phyloP scores from a whole-genome alignment of 2,113 vertebrate species.

The Mesocricetus auratus region DNA sequence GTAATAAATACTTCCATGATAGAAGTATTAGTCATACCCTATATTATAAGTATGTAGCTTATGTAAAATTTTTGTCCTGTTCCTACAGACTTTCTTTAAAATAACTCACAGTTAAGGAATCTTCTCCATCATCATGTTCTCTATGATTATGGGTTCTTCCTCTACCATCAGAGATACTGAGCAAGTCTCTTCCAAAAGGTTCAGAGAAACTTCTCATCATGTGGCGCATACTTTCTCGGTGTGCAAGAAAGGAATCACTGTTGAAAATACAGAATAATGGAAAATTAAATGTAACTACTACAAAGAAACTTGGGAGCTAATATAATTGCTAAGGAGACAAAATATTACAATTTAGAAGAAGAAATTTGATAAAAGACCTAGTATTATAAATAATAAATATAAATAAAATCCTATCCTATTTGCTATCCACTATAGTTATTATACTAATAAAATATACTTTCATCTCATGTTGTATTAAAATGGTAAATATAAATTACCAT shows the following conservation, averaged over 20 bases:
- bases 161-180: conserved; percentile 87
- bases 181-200: conserved; percentile 89
- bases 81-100: background rate
- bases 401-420: conserved; percentile 15
- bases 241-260: conserved; percentile 93
- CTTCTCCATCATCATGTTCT: conserved; percentile 67
- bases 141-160: conserved; percentile 62
- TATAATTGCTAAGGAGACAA: conserved; percentile 44
- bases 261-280: conserved; percentile 53
- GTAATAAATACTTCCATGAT: background rate
- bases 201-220: conserved; percentile 94
- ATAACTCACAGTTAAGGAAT: conserved; percentile 88
- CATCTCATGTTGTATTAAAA: background rate
- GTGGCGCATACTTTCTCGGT: conserved; percentile 90
- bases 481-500: conserved; percentile 40
- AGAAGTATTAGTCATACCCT: background rate
- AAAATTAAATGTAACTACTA: background rate
- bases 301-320: background rate
- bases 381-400: background rate
- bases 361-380: conserved; percentile 17
- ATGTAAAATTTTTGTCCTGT: background rate
- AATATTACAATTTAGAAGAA: conserved; percentile 11
- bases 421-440: conserved; percentile 29
- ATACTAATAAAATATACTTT: conserved; percentile 19
- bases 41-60: background rate